phyloP scores from a whole-genome alignment of 2,797 vertebrate genomes.

The Oreochromis mossambicus region DNA sequence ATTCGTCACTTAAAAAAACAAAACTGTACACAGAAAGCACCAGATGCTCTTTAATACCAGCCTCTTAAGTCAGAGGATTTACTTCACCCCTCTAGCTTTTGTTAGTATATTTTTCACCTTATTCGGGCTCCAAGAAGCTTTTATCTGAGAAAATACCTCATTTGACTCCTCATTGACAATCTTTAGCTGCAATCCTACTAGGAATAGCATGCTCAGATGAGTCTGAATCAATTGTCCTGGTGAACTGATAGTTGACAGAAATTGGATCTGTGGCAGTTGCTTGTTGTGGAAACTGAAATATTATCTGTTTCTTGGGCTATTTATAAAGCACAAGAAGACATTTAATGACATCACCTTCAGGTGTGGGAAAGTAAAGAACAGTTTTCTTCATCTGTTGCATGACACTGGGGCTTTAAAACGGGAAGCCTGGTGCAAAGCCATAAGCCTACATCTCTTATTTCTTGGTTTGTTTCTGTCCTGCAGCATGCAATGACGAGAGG shows the following conservation, averaged over 20 bases:
- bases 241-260: neutral
- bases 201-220: neutral
- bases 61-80: neutral
- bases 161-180: neutral
- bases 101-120: neutral
- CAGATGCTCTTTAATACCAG: neutral
- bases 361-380: neutral
- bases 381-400: neutral
- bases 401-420: neutral
- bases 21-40: neutral
- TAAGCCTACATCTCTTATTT: neutral
- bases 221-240: neutral
- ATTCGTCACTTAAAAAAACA: neutral
- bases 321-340: neutral
- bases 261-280: neutral
- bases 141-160: neutral
- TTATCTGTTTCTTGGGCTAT: neutral
- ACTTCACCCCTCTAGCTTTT: neutral
- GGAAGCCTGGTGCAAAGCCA: neutral
- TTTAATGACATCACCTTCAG: neutral
- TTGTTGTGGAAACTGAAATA: neutral
- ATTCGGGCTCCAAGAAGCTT: neutral
- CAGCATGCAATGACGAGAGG: constrained; percentile 6
- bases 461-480: neutral
- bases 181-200: neutral